Conservation (phyloP, 1,140 invertebrate genomes). For the Lerema accius region DNA sequence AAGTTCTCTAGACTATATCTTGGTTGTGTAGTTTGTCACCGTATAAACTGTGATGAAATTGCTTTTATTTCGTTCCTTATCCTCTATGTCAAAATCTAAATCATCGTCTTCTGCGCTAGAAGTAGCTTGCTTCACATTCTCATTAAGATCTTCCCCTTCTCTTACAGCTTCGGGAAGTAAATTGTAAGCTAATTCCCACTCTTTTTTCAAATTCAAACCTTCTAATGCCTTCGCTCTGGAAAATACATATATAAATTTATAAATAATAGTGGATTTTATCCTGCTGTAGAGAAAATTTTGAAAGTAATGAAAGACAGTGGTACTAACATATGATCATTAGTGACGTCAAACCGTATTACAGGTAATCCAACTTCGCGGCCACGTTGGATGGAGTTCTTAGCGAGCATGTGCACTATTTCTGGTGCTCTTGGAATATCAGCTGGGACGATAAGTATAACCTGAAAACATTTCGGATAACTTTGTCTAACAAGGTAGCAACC, state of each 20-base stretch:
- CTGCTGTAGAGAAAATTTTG: too few species aligned
- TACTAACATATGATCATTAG: constrained; percentile 53
- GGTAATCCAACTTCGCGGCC: constrained; percentile 57
- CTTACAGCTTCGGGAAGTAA: constrained; percentile 46
- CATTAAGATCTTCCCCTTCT: constrained; percentile 21
- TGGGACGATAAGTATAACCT: constrained; percentile 66
- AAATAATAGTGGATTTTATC: too few species aligned
- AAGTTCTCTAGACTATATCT: background rate
- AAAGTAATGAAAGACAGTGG: too few species aligned
- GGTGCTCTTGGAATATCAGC: constrained; percentile 42
- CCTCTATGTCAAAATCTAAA: background rate
- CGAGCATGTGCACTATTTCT: constrained; percentile 57
- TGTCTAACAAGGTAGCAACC: too few species aligned
- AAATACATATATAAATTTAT: constrained; percentile 25
- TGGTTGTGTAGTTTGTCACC: constrained; percentile 4
- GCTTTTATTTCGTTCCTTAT: constrained; percentile 12
- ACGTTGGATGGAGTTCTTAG: constrained; percentile 57
- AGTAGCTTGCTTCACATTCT: constrained; percentile 6
- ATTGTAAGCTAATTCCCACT: constrained; percentile 59
- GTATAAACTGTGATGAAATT: constrained; percentile 58
- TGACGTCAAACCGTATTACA: constrained; percentile 65
- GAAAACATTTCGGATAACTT: constrained; percentile 26
- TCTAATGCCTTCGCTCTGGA: constrained; percentile 56
- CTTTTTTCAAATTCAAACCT: constrained; percentile 57
- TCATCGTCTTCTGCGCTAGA: background rate